phyloP scores from a whole-genome alignment of 2,113 vertebrate species.

The Muscicapa adusta region DNA sequence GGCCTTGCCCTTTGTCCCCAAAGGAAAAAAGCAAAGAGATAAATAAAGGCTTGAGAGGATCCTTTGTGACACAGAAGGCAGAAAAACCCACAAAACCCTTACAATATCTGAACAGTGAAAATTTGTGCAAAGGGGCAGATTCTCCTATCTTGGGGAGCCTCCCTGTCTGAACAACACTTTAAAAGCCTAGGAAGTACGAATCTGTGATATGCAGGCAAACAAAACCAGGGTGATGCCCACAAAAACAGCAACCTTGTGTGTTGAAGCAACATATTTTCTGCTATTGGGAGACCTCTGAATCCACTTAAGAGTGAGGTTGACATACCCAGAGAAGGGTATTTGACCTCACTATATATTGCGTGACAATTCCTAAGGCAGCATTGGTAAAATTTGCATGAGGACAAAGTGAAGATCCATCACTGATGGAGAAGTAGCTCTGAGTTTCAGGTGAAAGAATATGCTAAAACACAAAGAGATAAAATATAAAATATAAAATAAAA shows the following conservation, averaged over 20 bases:
- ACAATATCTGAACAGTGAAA: background rate
- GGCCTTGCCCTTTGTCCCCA: background rate
- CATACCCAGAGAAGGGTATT: background rate
- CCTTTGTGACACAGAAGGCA: background rate
- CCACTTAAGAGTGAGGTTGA: background rate
- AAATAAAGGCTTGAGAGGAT: background rate
- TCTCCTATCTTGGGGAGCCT: background rate
- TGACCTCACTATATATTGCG: background rate
- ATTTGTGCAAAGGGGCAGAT: background rate
- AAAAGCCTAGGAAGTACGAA: background rate
- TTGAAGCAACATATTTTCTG: background rate
- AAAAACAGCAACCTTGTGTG: background rate
- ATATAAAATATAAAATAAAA: no score
- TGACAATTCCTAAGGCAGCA: background rate
- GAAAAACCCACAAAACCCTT: rapidly evolving
- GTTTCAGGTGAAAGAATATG: background rate
- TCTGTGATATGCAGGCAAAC: background rate
- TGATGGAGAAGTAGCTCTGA: background rate
- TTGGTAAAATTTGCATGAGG: background rate
- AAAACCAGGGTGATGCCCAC: background rate
- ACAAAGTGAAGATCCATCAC: background rate
- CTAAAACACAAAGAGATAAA: background rate
- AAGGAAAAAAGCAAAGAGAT: background rate
- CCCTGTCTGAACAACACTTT: background rate
- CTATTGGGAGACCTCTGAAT: background rate